These are phyloP conservation scores for human (Homo sapiens) DNA, from an alignment of 2,113 vertebrate species.

Conservation along the genomic window DNA sequence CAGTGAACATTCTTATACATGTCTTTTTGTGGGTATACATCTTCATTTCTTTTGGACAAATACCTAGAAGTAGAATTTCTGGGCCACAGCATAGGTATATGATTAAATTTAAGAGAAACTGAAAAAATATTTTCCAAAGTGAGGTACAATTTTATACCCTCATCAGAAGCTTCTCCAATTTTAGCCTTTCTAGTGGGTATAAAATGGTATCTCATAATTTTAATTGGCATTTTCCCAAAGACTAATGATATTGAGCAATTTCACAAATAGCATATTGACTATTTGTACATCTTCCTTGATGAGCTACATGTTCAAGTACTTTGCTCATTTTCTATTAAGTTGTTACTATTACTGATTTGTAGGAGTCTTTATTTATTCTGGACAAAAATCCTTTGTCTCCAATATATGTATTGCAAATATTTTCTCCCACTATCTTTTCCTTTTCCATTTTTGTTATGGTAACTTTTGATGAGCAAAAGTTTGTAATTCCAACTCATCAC, in stretches of 20 bases:
- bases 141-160: background rate
- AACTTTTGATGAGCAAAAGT: background rate
- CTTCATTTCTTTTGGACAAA: constrained; percentile 36
- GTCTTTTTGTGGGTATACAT: background rate
- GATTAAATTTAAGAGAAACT: constrained; percentile 27
- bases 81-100: background rate
- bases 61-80: constrained; percentile 50
- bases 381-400: background rate
- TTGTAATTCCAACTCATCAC: constrained; percentile 16
- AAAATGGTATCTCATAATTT: background rate
- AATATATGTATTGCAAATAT: background rate
- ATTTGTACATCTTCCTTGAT: background rate
- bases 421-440: background rate
- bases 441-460: background rate
- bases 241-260: background rate
- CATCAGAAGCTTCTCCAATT: background rate
- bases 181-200: background rate
- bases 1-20: background rate
- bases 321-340: background rate
- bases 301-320: background rate
- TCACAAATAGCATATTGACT: background rate
- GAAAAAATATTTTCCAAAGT: background rate
- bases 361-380: background rate
- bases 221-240: constrained; percentile 9
- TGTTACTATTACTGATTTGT: background rate